Evolutionary conservation across 2,888 invertebrate genomes (phyloP).

Genomic region (Mechanitis mazaeus): DNA sequence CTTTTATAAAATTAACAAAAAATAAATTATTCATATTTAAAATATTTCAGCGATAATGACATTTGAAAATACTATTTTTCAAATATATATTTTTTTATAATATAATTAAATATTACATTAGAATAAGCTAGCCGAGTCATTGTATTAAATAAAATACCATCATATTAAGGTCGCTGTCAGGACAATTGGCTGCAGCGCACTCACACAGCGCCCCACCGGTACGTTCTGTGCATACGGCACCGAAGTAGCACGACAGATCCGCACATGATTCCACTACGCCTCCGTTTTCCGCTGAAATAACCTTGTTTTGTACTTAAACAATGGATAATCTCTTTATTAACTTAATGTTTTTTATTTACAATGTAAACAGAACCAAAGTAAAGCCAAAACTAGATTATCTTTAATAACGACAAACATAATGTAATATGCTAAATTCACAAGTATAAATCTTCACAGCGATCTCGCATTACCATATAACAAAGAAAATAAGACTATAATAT

Average conservation of each 20-base stretch:
- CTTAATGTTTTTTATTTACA: too few species aligned
- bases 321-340: neutral
- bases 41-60: too few species aligned
- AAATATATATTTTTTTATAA: too few species aligned
- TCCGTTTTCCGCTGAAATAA: conserved; percentile 77
- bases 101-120: too few species aligned
- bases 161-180: conserved; percentile 69
- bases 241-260: conserved; percentile 88
- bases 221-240: conserved; percentile 86
- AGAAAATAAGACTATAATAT: conserved; percentile 16
- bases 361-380: too few species aligned
- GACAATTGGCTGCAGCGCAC: conserved; percentile 79
- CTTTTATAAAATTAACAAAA: too few species aligned
- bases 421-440: neutral
- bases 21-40: too few species aligned
- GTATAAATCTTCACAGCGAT: neutral
- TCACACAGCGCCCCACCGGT: conserved; percentile 84
- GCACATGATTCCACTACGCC: conserved; percentile 82
- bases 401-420: neutral
- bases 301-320: neutral
- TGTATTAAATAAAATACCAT: conserved; percentile 40
- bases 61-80: too few species aligned
- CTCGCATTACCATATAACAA: neutral
- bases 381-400: too few species aligned
- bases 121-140: too few species aligned